Conservation (phyloP, 37 sponge, comb jelly and placozoan species). For the Eunapius fragilis region DNA sequence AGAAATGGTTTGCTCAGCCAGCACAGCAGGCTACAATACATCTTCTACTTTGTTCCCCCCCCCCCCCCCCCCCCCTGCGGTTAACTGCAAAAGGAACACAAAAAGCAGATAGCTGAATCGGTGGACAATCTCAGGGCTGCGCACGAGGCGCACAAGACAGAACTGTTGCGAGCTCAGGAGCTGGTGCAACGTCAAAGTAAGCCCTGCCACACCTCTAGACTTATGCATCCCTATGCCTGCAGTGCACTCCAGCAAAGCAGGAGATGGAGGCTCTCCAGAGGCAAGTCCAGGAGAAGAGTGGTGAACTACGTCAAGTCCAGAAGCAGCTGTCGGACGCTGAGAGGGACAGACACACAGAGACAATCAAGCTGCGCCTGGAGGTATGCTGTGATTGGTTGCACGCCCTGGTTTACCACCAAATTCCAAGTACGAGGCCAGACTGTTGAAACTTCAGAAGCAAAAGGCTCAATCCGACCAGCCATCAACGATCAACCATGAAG, state of each 20-base stretch:
- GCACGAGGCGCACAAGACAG: slow-evolving; percentile 66
- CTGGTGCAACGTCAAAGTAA: slow-evolving; percentile 38
- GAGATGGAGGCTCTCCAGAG: slow-evolving; percentile 50
- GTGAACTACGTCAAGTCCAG: slow-evolving; percentile 59
- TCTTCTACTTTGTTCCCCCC: background rate
- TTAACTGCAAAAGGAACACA: slow-evolving; percentile 47
- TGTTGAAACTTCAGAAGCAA: slow-evolving; percentile 77
- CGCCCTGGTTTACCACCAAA: background rate
- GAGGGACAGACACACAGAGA: slow-evolving; percentile 70
- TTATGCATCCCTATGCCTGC: no score
- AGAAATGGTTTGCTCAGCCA: slow-evolving; percentile 12
- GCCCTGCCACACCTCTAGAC: background rate
- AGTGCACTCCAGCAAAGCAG: slow-evolving; percentile 35
- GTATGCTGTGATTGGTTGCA: slow-evolving; percentile 8
- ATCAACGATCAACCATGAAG: slow-evolving; percentile 50
- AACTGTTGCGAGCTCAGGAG: slow-evolving; percentile 36
- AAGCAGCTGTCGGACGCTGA: slow-evolving; percentile 64
- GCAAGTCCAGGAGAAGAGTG: slow-evolving; percentile 55
- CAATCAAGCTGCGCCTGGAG: slow-evolving; percentile 82
- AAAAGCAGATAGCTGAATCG: slow-evolving; percentile 52
- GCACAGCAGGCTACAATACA: background rate
- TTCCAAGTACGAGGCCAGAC: slow-evolving; percentile 74
- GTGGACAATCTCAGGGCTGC: slow-evolving; percentile 62
- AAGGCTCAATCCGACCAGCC: slow-evolving; percentile 3
- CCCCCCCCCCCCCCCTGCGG: no score